phyloP scores from a whole-genome alignment of 2,113 vertebrate species.

The Ptyas mucosa region DNA sequence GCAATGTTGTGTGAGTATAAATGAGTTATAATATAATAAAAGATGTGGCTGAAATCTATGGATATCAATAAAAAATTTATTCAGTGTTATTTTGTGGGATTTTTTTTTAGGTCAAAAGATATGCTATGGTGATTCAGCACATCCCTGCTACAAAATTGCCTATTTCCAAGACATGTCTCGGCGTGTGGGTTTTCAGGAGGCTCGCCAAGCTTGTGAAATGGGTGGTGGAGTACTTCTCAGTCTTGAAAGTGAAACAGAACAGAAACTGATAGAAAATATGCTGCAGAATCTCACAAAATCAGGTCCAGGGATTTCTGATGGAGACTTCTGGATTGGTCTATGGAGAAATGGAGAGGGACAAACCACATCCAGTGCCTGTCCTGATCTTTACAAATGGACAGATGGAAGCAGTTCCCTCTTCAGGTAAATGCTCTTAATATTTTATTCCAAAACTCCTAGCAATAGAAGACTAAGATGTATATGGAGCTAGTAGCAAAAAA shows the following conservation, averaged over 20 bases:
- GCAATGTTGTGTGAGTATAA: background rate
- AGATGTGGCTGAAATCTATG: background rate
- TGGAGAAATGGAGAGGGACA: slow-evolving; percentile 76
- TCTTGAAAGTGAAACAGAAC: slow-evolving; percentile 79
- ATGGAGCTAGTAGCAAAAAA: background rate
- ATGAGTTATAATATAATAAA: background rate
- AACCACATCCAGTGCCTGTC: slow-evolving; percentile 74
- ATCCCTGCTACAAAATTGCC: slow-evolving; percentile 90
- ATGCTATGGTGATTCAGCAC: slow-evolving; percentile 75
- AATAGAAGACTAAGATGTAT: background rate
- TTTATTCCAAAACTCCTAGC: background rate
- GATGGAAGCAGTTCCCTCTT: slow-evolving; percentile 82
- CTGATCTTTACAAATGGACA: slow-evolving; percentile 87
- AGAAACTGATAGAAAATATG: slow-evolving; percentile 83
- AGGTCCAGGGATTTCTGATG: slow-evolving; percentile 80
- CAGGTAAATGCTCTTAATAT: slow-evolving; percentile 68
- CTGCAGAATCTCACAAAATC: slow-evolving; percentile 80
- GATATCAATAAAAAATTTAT: background rate
- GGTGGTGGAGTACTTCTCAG: slow-evolving; percentile 85
- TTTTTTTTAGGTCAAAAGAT: slow-evolving; percentile 84
- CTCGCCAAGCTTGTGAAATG: slow-evolving; percentile 80
- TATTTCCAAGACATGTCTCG: slow-evolving; percentile 92
- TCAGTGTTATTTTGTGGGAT: background rate
- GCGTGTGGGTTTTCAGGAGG: slow-evolving; percentile 87
- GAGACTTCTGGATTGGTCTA: slow-evolving; percentile 97